Conservation (phyloP, 2,888 invertebrate genomes). For the Diogma glabrata region DNA sequence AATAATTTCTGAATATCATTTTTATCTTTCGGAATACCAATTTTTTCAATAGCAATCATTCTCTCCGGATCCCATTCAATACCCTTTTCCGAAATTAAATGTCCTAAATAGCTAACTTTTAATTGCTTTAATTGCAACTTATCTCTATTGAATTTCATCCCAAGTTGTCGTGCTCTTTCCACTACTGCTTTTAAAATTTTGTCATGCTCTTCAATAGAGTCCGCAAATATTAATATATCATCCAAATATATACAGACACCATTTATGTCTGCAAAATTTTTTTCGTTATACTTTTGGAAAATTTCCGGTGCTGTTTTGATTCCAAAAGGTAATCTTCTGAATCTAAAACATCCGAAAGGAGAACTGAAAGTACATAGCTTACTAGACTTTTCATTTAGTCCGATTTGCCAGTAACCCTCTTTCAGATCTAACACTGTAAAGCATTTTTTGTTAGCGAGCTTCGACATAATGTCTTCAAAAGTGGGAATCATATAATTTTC, state of each 20-base stretch:
- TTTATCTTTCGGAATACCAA: slow-evolving; percentile 20
- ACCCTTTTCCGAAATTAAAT: slow-evolving; percentile 14
- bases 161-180: slow-evolving; percentile 19
- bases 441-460: slow-evolving; percentile 18
- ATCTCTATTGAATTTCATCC: slow-evolving; percentile 24
- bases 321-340: slow-evolving; percentile 19
- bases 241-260: slow-evolving; percentile 26
- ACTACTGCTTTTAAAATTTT: slow-evolving; percentile 20
- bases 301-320: slow-evolving; percentile 21
- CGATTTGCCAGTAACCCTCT: slow-evolving; percentile 17
- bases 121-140: slow-evolving; percentile 23
- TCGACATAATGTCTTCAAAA: slow-evolving; percentile 19
- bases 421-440: slow-evolving; percentile 22
- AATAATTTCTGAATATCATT: slow-evolving; percentile 21
- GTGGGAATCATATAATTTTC: slow-evolving; percentile 20
- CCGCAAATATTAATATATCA: slow-evolving; percentile 20
- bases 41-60: not conserved
- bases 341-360: slow-evolving; percentile 8
- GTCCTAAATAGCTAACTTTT: slow-evolving; percentile 23
- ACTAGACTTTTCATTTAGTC: slow-evolving; percentile 24
- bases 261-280: slow-evolving; percentile 19
- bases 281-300: slow-evolving; percentile 18
- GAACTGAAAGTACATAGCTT: slow-evolving; percentile 23
- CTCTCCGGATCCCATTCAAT: slow-evolving; percentile 19
- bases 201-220: slow-evolving; percentile 19